These are phyloP conservation scores for Macrocentrus cingulum DNA, from an alignment of 1,140 invertebrate genomes.

Conservation along the genomic window DNA sequence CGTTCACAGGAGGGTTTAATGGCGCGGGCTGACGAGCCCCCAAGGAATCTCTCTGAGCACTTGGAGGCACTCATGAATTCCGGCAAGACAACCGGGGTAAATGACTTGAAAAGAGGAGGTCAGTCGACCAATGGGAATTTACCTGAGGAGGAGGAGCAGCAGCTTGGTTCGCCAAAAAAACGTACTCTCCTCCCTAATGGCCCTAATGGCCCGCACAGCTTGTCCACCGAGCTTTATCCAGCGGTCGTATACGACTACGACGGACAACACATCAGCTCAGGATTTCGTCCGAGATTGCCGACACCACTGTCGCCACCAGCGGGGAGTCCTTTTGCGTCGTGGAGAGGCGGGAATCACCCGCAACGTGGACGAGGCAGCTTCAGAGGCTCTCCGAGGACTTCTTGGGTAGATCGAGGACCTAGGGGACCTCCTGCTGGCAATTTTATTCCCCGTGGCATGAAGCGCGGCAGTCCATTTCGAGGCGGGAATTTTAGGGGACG, in stretches of 20 bases:
- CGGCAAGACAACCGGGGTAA: conserved; percentile 18
- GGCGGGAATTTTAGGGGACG: conserved; percentile 37
- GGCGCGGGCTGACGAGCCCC: conserved; percentile 27
- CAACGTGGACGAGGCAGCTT: conserved; percentile 38
- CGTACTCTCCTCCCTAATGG: conserved; percentile 33
- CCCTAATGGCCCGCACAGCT: conserved; percentile 23
- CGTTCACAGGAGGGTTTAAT: conserved; percentile 20
- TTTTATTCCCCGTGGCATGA: conserved; percentile 42
- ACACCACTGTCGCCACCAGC: conserved; percentile 9
- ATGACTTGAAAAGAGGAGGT: conserved; percentile 37
- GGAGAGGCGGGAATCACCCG: conserved; percentile 35
- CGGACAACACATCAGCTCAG: conserved; percentile 28
- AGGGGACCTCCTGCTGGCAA: conserved; percentile 36
- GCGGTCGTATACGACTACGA: conserved; percentile 40
- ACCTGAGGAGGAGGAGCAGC: conserved; percentile 29
- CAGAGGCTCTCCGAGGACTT: conserved; percentile 44
- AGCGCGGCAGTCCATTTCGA: conserved; percentile 46
- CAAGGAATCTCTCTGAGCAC: conserved; percentile 41
- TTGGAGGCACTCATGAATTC: conserved; percentile 43
- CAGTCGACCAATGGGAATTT: conserved; percentile 38
- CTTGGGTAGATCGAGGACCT: conserved; percentile 49
- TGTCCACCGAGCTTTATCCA: conserved; percentile 30
- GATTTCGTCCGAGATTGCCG: conserved; percentile 37
- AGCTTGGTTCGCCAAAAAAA: conserved; percentile 21
- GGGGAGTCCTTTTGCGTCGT: conserved; percentile 33